Base-by-base conservation (phyloP, 2,113 vertebrate genomes). In the Bungarus multicinctus region DNA sequence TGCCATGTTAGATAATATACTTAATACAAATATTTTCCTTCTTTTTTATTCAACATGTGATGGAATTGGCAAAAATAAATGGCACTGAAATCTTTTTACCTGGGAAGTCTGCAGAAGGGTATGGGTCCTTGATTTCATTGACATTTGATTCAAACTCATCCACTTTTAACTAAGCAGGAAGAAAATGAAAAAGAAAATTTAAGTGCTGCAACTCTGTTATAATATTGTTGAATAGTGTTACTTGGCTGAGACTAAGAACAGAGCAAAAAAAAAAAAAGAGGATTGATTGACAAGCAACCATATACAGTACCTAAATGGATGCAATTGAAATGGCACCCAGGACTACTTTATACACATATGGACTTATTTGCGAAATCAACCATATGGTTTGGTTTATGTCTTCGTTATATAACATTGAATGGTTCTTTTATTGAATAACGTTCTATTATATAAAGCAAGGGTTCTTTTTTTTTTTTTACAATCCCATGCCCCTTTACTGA, bases 81-180 rank as follows among this genome's bases (percentile, higher is more conserved):
- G 14, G 14, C 58, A 50, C 30, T 57, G 93, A 54, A 50, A 8
- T 0, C 92, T 96, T 43, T 81, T 90, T 97, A 99, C 99, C 99
- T 98, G 99, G 99, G 93, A 99, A 99, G 95, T 99, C 99, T 16
- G 98, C 99, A 20, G 99, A 99, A 50, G 99, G 99, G 95, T 99
- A 99, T 1, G 99, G 99, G 89, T 99, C 99, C 96, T 99, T 99
- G 91, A 99, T 98, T 97, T 99, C 99, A 55, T 99, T 99, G 93
- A 99, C 99, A 7, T 99, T 99, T 10, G 99, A 99, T 97, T 99
- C 99, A 98, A 99, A 99, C 94, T 99, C 99, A 0, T 99, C 99
- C 11, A 99, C 96, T 98, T 99, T 99, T 53, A 99, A 97, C 99
- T 99, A 97, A 60, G 97, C 91, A 95, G 89, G 95, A 96, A 9